Evolutionary conservation across 2,113 vertebrate genomes (phyloP), one percentile per base, ranked within the genome.

Genomic region (Perccottus glenii): DNA sequence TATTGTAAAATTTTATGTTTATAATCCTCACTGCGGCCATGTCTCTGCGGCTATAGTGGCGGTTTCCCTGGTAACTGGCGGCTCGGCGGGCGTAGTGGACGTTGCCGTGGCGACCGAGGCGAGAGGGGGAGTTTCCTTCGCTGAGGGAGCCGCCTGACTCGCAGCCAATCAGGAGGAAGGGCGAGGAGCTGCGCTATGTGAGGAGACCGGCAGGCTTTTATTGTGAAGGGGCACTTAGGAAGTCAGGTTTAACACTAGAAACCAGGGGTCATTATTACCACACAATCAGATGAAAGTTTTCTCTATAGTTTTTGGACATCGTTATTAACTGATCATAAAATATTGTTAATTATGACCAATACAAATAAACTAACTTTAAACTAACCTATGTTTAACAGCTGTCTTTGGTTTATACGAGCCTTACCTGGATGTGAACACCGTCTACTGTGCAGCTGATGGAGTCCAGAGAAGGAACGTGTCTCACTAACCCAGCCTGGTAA

Each of bases 401-500:
- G 38, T 8, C 38, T 46, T 67, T 60, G 38, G 7, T 71, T 55
- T 27, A 53, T 50, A 53, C 64, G 63, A 65, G 56, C 36, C 11
- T 78, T 85, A 93, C 92, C 91, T 92, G 91, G 11, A 92, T 63
- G 81, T 93, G 91, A 3, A 93, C 80, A 4, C 91, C 88, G 36
- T 94, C 93, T 45, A 93, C 84, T 16, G 92, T 87, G 47, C 88
- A 90, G 65, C 89, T 91, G 86, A 94, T 93, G 0, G 93, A 93
- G 85, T 94, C 92, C 84, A 94, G 64, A 3, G 93, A 94, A 9
- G 94, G 92, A 11, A 94, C 92, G 3, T 93, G 93, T 35, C 92
- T 87, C 58, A 93, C 90, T 14, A 91, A 92, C 44, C 88, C 85
- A 44, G 83, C 82, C 69, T 92, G 87, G 71, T 93, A 94, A 70